phyloP scores from a whole-genome alignment of 2,888 invertebrate species.

The Leptopilina myrica region DNA sequence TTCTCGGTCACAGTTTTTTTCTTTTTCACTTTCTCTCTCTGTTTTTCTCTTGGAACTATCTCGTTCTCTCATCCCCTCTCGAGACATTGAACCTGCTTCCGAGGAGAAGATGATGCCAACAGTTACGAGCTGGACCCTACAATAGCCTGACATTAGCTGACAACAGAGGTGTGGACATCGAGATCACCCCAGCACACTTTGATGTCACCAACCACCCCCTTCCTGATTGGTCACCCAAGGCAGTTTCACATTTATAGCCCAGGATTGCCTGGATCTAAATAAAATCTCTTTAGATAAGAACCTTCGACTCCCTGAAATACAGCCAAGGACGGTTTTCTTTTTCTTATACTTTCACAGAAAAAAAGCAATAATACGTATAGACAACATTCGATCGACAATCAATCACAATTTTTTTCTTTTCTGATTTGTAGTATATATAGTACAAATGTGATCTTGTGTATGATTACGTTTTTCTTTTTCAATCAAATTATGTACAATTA shows the following conservation, averaged over 20 bases:
- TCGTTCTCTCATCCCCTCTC: slow-evolving; percentile 40
- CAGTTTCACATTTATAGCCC: slow-evolving; percentile 71
- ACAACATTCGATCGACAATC: neutral
- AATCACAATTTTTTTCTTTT: neutral
- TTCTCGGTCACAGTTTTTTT: slow-evolving; percentile 52
- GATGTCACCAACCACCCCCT: slow-evolving; percentile 44
- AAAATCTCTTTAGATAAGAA: slow-evolving; percentile 72
- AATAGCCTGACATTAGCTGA: slow-evolving; percentile 73
- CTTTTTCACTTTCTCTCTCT: slow-evolving; percentile 50
- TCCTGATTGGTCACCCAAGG: slow-evolving; percentile 64
- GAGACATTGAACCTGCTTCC: slow-evolving; percentile 46
- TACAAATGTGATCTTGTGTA: too few relatives aligned
- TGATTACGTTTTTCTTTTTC: too few relatives aligned
- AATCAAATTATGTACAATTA: too few relatives aligned
- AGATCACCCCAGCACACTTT: slow-evolving; percentile 63
- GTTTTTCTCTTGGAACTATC: slow-evolving; percentile 35
- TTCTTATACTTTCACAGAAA: neutral
- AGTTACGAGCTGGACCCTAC: slow-evolving; percentile 68
- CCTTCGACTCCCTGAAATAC: slow-evolving; percentile 46
- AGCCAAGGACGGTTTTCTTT: slow-evolving; percentile 6
- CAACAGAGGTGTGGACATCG: slow-evolving; percentile 75
- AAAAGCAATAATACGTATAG: slow-evolving; percentile 1
- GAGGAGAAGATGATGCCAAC: slow-evolving; percentile 58
- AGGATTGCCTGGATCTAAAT: slow-evolving; percentile 72
- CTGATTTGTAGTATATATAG: too few relatives aligned